Base-by-base conservation (phyloP, 1,140 invertebrate species). In the Sitophilus oryzae region DNA sequence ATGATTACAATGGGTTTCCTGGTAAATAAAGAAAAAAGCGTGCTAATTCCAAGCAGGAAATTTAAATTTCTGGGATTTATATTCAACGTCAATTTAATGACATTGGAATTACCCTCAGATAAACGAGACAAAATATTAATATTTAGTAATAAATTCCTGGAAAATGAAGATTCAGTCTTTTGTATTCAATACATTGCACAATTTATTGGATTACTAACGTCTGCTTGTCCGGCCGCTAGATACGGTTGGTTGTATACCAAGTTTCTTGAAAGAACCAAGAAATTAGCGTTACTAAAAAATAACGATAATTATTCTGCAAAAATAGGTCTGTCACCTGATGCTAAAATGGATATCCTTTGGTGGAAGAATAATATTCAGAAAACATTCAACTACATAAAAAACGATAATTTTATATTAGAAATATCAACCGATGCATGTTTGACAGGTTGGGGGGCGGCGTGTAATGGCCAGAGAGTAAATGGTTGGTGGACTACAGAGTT, bases 401-500 rank as follows among this genome's bases (percentile, higher is more conserved):
- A 67, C 11, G 1, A 41, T 61, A 50, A 20, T 8, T 18, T 61
- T 11, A 23, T 14, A 14, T 34, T 15, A 25, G 56, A 58, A 22
- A 67, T 68, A 37, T 67, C 63, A 52, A 60, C 65, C 5, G 65
- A 70, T 43, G 58, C 63, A 5, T 68, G 60, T 16, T 15, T 43
- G 4, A 52, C 62, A 8, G 66, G 66, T 10, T 70, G 68, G 63
- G 63, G 63, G 46, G 55, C 25, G n/a, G 34, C 20, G 25, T 65
- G 43, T 52, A 37, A 61, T 41, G 59, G 52, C 9, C 19, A 60
- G 25, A 56, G 52, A 9, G 35, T 42, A 18, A 41, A 58, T 38
- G 65, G 65, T 30, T 59, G 54, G 19, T 69, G 63, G 62, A 50
- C 21, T 16, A 11, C 5, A 34, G 5, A 34, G 25, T 5, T 6